phyloP scores from a whole-genome alignment of 2,113 vertebrate genomes.

The Malaclemys terrapin region DNA sequence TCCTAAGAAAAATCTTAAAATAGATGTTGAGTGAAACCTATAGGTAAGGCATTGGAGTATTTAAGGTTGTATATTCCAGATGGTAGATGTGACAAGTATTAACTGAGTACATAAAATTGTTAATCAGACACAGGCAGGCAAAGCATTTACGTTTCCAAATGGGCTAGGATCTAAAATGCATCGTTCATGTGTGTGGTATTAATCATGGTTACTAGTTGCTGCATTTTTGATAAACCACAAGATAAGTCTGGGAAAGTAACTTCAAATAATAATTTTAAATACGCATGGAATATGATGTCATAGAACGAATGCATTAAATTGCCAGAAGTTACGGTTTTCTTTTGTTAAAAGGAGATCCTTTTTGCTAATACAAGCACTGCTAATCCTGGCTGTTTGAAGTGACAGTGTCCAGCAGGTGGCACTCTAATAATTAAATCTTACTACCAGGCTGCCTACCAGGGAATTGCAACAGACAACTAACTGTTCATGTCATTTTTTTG shows the following conservation, averaged over 20 bases:
- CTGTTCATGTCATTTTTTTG: background rate
- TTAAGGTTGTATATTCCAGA: background rate
- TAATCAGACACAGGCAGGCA: background rate
- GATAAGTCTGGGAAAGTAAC: background rate
- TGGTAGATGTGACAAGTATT: background rate
- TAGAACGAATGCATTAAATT: background rate
- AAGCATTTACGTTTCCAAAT: background rate
- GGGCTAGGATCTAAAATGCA: background rate
- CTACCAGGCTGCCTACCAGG: background rate
- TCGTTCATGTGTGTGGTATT: background rate
- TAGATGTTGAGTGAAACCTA: background rate
- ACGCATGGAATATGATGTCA: background rate
- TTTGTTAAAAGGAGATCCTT: background rate
- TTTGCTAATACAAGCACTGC: background rate
- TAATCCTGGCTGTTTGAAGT: background rate
- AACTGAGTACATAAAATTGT: background rate
- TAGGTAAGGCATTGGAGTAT: background rate
- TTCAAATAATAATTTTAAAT: background rate
- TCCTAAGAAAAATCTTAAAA: background rate
- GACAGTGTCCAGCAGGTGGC: slow-evolving; percentile 56
- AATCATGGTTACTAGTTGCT: background rate
- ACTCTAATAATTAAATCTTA: slow-evolving; percentile 15
- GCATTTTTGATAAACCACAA: background rate
- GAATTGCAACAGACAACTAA: slow-evolving; percentile 3
- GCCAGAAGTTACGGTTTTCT: background rate